Percentiles rank a stretch among this genome's conserved stretches.
phyloP scores from a whole-genome alignment of 2,797 vertebrate species.

The Arnoldichthys spilopterus region DNA sequence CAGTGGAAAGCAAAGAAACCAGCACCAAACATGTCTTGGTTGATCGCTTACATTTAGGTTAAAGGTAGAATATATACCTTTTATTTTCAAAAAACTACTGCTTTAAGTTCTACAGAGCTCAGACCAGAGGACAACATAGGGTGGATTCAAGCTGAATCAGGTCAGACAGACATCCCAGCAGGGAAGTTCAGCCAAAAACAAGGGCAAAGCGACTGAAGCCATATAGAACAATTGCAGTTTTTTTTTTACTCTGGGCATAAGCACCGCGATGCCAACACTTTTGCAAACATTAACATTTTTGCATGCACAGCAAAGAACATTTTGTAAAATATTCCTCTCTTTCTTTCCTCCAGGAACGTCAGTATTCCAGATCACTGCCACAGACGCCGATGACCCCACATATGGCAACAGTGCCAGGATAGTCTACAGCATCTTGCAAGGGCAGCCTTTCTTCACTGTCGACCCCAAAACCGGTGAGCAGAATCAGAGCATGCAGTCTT shows the following conservation, averaged over 20 bases:
- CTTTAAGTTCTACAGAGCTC: neutral
- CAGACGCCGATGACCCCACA: constrained; percentile 86
- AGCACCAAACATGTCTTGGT: neutral
- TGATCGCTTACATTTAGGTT: too few relatives aligned
- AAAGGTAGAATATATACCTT: too few relatives aligned
- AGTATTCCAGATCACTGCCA: constrained; percentile 87
- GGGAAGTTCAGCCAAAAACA: neutral
- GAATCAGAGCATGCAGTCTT: constrained; percentile 4
- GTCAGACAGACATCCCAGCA: neutral
- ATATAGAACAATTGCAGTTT: neutral
- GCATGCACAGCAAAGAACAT: neutral
- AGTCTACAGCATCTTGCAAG: constrained; percentile 88
- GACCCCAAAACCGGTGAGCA: constrained; percentile 86
- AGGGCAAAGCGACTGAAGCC: neutral
- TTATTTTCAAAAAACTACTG: too few relatives aligned
- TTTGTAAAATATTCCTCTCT: neutral
- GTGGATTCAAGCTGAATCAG: neutral
- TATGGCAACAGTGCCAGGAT: constrained; percentile 89
- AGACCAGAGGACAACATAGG: neutral
- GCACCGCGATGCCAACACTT: neutral
- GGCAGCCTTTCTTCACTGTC: constrained; percentile 87
- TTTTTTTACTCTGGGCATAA: neutral
- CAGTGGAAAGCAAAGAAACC: neutral
- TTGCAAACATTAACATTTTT: neutral
- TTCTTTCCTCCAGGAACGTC: constrained; percentile 72